Conservation (phyloP, 2,888 invertebrate genomes). For the Catotricha subobsoleta region DNA sequence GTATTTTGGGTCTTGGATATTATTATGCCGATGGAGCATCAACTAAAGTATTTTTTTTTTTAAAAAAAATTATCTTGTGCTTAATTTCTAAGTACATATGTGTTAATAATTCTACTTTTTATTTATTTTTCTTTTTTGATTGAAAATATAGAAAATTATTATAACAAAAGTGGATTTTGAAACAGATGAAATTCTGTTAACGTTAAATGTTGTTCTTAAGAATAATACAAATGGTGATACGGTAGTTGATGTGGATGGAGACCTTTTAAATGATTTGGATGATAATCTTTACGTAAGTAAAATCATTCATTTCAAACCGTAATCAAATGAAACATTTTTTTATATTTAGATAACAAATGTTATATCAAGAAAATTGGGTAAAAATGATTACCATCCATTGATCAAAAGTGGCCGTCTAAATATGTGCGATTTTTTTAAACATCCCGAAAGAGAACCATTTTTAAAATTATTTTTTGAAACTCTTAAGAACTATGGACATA, state of each 20-base stretch:
- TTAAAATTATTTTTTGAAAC: neutral
- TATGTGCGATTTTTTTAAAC: neutral
- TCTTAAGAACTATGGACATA: neutral
- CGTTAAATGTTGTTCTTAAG: neutral
- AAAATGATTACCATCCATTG: neutral
- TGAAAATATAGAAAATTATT: no score
- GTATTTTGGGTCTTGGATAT: no score
- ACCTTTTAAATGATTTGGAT: neutral
- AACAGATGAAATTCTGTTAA: neutral
- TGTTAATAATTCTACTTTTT: no score
- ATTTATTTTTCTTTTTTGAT: no score
- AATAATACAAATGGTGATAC: neutral
- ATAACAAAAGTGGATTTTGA: neutral
- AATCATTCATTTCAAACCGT: neutral
- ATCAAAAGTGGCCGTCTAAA: neutral
- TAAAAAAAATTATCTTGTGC: no score
- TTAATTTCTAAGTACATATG: no score
- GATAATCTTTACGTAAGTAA: neutral
- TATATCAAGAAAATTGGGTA: neutral
- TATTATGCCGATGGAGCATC: no score
- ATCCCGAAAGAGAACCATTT: neutral
- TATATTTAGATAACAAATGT: neutral
- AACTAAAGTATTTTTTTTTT: no score
- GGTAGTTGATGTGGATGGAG: neutral
- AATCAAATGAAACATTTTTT: neutral